A percentile compares a stretch with the other conserved stretches of the same genome.
Conservation (phyloP, 2,888 invertebrate species). For the Phyllotreta striolata region DNA sequence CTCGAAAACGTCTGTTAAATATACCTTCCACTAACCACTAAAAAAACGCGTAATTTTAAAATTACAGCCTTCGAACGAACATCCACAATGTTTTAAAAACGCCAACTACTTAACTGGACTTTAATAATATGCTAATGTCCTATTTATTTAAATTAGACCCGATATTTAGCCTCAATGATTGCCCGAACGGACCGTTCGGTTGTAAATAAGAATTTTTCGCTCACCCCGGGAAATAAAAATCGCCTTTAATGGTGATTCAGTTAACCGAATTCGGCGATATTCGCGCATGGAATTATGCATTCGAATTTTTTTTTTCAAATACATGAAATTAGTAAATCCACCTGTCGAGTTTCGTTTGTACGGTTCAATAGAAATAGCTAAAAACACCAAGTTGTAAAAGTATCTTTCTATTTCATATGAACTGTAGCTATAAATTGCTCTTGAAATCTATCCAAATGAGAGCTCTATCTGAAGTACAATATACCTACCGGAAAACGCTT, state of each 20-base stretch:
- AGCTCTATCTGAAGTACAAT: neutral
- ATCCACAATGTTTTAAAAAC: slow-evolving; percentile 1
- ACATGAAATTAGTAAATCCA: too few species aligned
- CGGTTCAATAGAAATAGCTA: too few species aligned
- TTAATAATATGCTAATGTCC: slow-evolving; percentile 15
- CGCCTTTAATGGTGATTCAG: slow-evolving; percentile 4
- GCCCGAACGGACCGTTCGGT: neutral
- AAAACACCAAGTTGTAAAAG: too few species aligned
- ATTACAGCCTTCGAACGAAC: slow-evolving; percentile 8
- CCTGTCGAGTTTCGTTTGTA: too few species aligned
- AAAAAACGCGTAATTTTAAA: slow-evolving; percentile 10
- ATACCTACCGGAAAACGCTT: slow-evolving; percentile 2
- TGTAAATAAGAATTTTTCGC: slow-evolving; percentile 10
- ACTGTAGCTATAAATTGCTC: too few species aligned
- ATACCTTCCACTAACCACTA: neutral
- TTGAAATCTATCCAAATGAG: too few species aligned
- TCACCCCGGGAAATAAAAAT: slow-evolving; percentile 8
- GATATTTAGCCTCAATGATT: slow-evolving; percentile 14
- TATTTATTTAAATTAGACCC: slow-evolving; percentile 13
- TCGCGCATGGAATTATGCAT: slow-evolving; percentile 12
- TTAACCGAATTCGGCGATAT: neutral
- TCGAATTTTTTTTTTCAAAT: too few species aligned
- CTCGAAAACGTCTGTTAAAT: too few species aligned
- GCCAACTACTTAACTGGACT: slow-evolving; percentile 13
- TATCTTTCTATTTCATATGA: too few species aligned